These are phyloP conservation scores for Pteromalus puparum DNA, from an alignment of 1,140 invertebrate species.

Conservation along the genomic window DNA sequence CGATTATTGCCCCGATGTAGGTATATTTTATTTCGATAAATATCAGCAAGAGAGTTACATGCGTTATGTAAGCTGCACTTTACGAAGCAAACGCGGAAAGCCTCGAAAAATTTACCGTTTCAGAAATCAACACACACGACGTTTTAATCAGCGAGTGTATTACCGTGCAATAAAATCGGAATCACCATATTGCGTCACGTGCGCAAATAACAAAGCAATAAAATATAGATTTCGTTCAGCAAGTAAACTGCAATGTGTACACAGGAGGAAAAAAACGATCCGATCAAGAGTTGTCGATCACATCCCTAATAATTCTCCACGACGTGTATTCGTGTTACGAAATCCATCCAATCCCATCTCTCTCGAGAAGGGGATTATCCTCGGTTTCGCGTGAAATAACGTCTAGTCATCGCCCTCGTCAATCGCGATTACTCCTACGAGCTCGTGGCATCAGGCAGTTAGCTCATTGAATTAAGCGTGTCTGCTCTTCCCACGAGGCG, in stretches of 20 bases:
- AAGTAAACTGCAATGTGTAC: background rate
- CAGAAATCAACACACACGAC: background rate
- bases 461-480: background rate
- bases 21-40: background rate
- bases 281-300: background rate
- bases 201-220: background rate
- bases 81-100: too few species aligned
- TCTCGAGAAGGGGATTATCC: background rate
- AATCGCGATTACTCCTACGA: background rate
- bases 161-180: background rate
- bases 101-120: background rate
- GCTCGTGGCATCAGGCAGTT: background rate
- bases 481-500: constrained; percentile 17
- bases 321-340: background rate
- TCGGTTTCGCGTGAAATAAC: background rate
- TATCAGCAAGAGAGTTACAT: background rate
- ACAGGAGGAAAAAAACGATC: background rate
- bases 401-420: constrained; percentile 3
- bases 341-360: background rate
- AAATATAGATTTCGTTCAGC: too few species aligned
- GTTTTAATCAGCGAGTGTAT: background rate
- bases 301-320: background rate
- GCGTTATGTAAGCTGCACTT: too few species aligned
- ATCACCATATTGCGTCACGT: background rate
- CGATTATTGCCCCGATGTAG: background rate